Evolutionary conservation across 2,797 vertebrate genomes (phyloP), one percentile per base, ranked within the genome.

Genomic region (Chaunax sp.): DNA sequence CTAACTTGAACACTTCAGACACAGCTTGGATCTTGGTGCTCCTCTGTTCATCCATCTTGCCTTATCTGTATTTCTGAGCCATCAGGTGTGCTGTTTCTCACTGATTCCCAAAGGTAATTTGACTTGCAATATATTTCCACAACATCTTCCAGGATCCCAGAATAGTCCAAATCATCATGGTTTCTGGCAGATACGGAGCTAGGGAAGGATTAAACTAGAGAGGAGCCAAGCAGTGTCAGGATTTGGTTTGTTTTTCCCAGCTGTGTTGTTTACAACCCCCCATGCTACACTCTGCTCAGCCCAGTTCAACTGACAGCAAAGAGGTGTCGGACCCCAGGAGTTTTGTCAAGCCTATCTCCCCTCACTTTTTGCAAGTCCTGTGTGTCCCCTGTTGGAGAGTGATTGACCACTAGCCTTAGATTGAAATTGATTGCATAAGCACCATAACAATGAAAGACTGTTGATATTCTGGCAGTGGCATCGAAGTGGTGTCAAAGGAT

Each of bases 381-480:
- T 25, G 67, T 84, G 72, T 88, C 76, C 38, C 14, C 82, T 64
- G 74, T 78, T 51, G 66, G 80, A 74, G 54, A 72, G 77, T 88
- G 89, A 91, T 89, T 90, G 86, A 87, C 85, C 84, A 85, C 85
- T 58, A 74, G 61, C 66, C 78, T 87, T 80, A 87, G 86, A 92
- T 90, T 88, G 86, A 84, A 91, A 92, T 92, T 91, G 90, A 93
- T 92, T 89, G 89, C 77, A 75, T 77, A 80, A 80, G 80, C 69
- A 69, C 78, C 44, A 68, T 86, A 89, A 91, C 86, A 92, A 90
- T 87, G 76, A 86, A 76, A 82, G 43, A 66, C 80, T 73, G 75
- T 86, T 86, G 75, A 81, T 85, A 81, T 88, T 81, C 83, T 61
- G 57, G 68, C 69, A 54, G 63, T 28, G 53, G 52, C 26, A 18